Base-by-base conservation (phyloP, 2,888 invertebrate species). In the Dendrolimus pini region DNA sequence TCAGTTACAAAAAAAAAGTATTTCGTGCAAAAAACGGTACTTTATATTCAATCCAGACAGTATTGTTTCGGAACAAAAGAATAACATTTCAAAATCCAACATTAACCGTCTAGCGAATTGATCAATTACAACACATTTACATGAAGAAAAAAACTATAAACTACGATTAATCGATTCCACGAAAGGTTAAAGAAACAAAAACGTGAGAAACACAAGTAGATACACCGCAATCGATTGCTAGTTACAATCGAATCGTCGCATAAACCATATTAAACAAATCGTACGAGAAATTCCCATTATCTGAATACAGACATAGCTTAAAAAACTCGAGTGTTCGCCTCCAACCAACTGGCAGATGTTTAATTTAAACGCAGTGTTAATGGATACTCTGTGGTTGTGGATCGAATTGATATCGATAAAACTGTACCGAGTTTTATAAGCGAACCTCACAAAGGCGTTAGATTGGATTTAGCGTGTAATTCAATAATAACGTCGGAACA, bases 121-220 rank as follows among this genome's bases (percentile, higher is more conserved):
- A 70, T 66, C 58, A 60, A 60, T 66, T 54, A 30, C 61, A 66
- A 68, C 65, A 60, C 58, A 67, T 74, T 69, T 66, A 66, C 70
- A 78, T 71, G 65, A 76, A 30, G 30, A 30, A 30, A 30, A 80
- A 78, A 80, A 73, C 77, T 72, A 75, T 72, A 74, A 78, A 73
- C 77, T 74, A 74, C 70, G 71, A 75, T 75, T 70, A 85, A 87
- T 86, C 78, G 77, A 84, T 85, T 86, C 80, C 75, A 79, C 75
- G 74, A 82, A 79, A 79, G 70, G 77, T 77, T 81, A 82, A 80
- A 73, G 82, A 82, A 83, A 84, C 77, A 83, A 85, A 86, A 88
- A 89, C 89, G 89, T 89, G 89, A 88, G 89, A 89, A 87, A 80
- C 79, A 77, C 77, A 69, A 76, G 83, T 82, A 76, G 78, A 76